Evolutionary conservation across 2,113 vertebrate genomes (phyloP), one percentile per base, ranked within the genome.

Genomic region (Butastur rufipennis): DNA sequence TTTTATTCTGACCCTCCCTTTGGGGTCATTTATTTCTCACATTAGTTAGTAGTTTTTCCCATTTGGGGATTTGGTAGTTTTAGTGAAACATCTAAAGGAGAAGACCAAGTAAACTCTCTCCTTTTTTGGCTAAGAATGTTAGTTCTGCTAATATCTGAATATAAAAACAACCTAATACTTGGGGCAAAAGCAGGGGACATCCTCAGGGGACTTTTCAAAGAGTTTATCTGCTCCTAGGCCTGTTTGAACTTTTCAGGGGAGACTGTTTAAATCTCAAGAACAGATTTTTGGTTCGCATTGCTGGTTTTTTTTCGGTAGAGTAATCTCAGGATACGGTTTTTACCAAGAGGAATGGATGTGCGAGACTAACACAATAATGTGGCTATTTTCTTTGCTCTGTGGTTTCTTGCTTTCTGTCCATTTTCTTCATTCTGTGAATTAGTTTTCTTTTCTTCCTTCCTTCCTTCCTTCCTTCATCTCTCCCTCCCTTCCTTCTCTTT

Each of bases 51-150:
- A 93, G n/a, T 47, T 93, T 73, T 84, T 96, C 92, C 87, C 79
- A 0, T 93, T 94, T 95, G 85, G 96, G 96, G 79, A 97, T 88
- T 94, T 91, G 50, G 67, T 96, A 95, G 88, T 83, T 95, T 90
- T 79, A 90, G 85, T 88, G 88, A 93, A 96, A 95, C 79, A 90
- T 95, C 70, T 88, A 67, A 93, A 96, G 93, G 77, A 96, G 50
- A 96, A 89, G 85, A 97, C 62, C 62, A 94, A 95, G 96, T 45
- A 96, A 97, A 90, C 58, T 81, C 70, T 96, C 80, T 96, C 95
- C 96, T 97, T 97, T 97, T 97, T 97, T 96, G 96, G 97, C 81
- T 93, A 93, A 95, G 95, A 96, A 96, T 95, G 90, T 74, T 93
- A 90, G 82, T 94, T 96, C 95, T 96, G 74, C 74, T 95, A 95